A percentile compares a stretch with the other conserved stretches of the same genome.
Conservation (phyloP, 2,797 vertebrate species). For the Pangasius macronema region DNA sequence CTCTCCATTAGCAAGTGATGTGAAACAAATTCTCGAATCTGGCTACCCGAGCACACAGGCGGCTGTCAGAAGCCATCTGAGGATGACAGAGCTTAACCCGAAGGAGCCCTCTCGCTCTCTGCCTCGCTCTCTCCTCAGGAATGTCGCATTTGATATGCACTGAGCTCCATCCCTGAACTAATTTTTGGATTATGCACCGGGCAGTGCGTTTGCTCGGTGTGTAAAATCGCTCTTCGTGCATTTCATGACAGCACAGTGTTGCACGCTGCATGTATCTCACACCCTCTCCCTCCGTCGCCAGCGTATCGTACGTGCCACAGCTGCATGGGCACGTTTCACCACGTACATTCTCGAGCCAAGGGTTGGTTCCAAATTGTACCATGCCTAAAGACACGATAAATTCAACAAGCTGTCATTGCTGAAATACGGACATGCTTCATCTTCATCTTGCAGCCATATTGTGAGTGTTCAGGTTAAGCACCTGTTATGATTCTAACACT, state of each 20-base stretch:
- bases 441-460: background rate
- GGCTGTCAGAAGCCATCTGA: conserved; percentile 28
- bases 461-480: conserved; percentile 3
- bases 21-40: conserved; percentile 15
- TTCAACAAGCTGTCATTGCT: conserved; percentile 3
- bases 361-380: background rate
- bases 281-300: background rate
- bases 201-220: conserved; percentile 20
- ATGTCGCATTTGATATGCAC: conserved; percentile 47
- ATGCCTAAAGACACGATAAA: conserved; percentile 15
- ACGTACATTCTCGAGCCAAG: conserved; percentile 1
- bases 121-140: background rate
- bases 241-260: background rate
- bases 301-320: background rate
- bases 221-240: conserved; percentile 42
- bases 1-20: conserved; percentile 21
- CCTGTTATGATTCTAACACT: conserved; percentile 10
- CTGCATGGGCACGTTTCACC: conserved; percentile 13
- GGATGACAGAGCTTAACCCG: conserved; percentile 38
- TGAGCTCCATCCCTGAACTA: conserved; percentile 41
- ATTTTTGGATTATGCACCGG: conserved; percentile 35
- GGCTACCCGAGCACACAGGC: conserved; percentile 25
- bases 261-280: conserved; percentile 7
- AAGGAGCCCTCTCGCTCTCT: background rate
- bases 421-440: background rate